Conservation (phyloP, 2,797 vertebrate genomes). For the Acanthis flammea region DNA sequence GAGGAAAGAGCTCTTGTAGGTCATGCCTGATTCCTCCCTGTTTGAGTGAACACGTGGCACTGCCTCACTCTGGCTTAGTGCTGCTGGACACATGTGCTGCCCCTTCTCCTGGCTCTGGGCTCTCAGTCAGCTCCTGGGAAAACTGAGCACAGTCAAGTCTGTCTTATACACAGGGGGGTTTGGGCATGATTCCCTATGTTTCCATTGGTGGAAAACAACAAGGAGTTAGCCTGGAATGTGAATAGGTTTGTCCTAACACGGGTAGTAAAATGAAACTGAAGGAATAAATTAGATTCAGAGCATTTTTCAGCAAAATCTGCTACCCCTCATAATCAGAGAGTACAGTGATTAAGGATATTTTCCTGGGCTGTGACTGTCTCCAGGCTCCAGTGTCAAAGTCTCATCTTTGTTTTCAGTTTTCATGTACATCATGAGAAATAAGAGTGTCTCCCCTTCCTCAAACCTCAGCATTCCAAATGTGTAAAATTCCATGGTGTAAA, state of each 20-base stretch:
- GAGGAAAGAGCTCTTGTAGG: background rate
- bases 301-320: background rate
- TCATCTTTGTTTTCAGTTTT: background rate
- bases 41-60: rapidly evolving
- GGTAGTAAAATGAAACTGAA: background rate
- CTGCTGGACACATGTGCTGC: background rate
- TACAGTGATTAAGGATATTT: background rate
- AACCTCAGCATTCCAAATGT: background rate
- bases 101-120: background rate
- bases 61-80: background rate
- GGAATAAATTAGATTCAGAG: background rate
- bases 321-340: background rate
- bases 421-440: background rate
- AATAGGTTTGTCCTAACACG: background rate
- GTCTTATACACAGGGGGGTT: rapidly evolving
- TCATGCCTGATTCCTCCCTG: background rate
- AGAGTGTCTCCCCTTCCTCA: background rate
- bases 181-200: background rate
- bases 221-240: background rate
- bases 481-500: background rate
- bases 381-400: background rate
- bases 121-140: background rate
- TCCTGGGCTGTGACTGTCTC: background rate
- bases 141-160: background rate
- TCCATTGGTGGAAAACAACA: background rate